A percentile compares a stretch with the other conserved stretches of the same genome.
phyloP scores from a whole-genome alignment of 2,888 invertebrate species.

The Ganaspis brasiliensis region DNA sequence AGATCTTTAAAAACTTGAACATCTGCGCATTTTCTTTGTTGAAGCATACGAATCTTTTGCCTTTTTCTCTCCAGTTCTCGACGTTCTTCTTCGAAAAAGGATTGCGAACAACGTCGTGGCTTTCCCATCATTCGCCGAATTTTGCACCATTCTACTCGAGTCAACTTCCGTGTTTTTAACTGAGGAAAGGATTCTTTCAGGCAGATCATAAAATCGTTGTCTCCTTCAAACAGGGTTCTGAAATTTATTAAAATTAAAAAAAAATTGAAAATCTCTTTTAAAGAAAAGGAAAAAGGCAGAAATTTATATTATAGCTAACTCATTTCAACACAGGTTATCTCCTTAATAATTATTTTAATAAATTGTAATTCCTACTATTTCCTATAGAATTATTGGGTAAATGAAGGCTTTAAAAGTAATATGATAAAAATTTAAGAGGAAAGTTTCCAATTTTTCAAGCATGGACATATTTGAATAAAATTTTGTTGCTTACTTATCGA shows the following conservation, averaged over 20 bases:
- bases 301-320: too few species aligned
- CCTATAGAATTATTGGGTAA: too few species aligned
- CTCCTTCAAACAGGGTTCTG: slow-evolving; percentile 95
- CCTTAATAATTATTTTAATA: too few species aligned
- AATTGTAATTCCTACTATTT: too few species aligned
- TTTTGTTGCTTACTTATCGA: slow-evolving; percentile 87
- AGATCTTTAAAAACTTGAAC: slow-evolving; percentile 90
- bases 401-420: too few species aligned
- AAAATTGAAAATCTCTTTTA: too few species aligned
- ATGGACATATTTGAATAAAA: background rate
- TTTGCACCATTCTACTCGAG: slow-evolving; percentile 96
- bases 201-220: slow-evolving; percentile 98
- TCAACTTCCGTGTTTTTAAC: slow-evolving; percentile 91
- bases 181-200: slow-evolving; percentile 96
- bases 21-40: slow-evolving; percentile 93
- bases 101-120: slow-evolving; percentile 95
- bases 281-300: too few species aligned
- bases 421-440: too few species aligned
- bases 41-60: slow-evolving; percentile 94
- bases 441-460: background rate
- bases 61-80: slow-evolving; percentile 94
- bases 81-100: slow-evolving; percentile 98
- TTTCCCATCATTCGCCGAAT: slow-evolving; percentile 98
- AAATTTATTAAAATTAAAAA: slow-evolving; percentile 58
- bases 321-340: too few species aligned